Conservation (phyloP, 1,140 invertebrate species). For the Potamilus streckersoni region DNA sequence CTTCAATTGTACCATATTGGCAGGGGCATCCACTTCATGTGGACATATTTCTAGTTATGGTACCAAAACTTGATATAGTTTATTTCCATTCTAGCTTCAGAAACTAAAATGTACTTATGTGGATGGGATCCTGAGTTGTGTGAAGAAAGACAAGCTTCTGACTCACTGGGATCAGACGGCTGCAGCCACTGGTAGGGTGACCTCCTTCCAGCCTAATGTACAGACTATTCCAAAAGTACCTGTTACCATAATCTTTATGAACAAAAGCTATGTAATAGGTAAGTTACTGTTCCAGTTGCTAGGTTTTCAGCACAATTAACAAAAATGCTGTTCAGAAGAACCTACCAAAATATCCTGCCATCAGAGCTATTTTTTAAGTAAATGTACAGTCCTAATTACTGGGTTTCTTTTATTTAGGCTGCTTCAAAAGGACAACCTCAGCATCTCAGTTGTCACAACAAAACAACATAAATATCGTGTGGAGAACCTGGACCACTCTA, state of each 20-base stretch:
- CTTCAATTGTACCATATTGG: too few species aligned
- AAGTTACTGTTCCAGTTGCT: not conserved
- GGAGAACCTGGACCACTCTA: too few species aligned
- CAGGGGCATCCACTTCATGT: not conserved
- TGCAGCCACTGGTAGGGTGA: slow-evolving; percentile 73
- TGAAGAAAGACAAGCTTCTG: slow-evolving; percentile 64
- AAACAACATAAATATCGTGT: too few species aligned
- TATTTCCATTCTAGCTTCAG: slow-evolving; percentile 50
- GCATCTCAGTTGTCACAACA: too few species aligned
- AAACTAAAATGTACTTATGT: slow-evolving; percentile 75
- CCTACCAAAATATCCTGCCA: too few species aligned
- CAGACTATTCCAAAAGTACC: slow-evolving; percentile 73
- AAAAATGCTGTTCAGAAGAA: too few species aligned
- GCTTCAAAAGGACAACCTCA: too few species aligned
- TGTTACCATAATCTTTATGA: slow-evolving; percentile 58
- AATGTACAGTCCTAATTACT: too few species aligned
- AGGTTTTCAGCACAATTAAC: too few species aligned
- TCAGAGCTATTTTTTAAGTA: too few species aligned
- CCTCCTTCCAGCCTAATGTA: slow-evolving; percentile 73
- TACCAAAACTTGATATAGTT: slow-evolving; percentile 4
- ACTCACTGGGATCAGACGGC: slow-evolving; percentile 73
- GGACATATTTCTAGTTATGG: not conserved
- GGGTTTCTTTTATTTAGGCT: too few species aligned
- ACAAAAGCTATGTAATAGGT: slow-evolving; percentile 49
- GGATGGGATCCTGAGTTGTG: slow-evolving; percentile 70